A percentile compares a stretch with the other conserved stretches of the same genome.
Evolutionary conservation across 2,888 invertebrate species (phyloP).

Genomic region (Tetranychus truncatus): DNA sequence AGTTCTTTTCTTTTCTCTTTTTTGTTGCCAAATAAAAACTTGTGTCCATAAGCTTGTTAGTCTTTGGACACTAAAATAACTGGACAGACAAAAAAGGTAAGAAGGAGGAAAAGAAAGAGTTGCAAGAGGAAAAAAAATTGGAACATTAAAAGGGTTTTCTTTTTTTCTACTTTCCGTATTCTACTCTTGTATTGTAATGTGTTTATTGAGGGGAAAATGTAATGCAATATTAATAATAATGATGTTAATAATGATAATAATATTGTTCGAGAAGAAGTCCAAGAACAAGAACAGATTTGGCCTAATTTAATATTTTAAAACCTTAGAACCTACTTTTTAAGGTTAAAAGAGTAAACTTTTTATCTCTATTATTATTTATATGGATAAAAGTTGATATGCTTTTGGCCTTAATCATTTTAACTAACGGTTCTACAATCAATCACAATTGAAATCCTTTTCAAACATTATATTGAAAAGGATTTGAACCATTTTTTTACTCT

Average conservation of each 20-base stretch:
- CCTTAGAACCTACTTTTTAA: background rate
- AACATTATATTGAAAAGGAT: background rate
- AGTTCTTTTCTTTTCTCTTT: no score
- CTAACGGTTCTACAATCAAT: constrained; percentile 1
- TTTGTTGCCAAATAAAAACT: no score
- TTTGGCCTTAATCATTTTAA: background rate
- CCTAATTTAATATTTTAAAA: background rate
- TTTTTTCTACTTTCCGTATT: background rate
- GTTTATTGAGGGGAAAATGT: no score
- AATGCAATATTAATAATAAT: no score
- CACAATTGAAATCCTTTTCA: background rate
- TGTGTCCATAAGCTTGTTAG: no score
- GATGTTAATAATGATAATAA: background rate
- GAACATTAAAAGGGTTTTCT: background rate
- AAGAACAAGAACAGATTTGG: background rate
- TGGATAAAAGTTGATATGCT: background rate
- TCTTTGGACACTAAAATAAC: no score
- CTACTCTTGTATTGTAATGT: no score
- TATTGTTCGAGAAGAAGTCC: background rate
- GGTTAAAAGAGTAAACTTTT: background rate
- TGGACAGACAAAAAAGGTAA: background rate
- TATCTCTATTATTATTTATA: background rate
- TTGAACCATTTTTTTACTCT: background rate
- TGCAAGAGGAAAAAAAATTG: background rate
- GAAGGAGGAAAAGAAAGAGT: background rate